Evolutionary conservation across 2,797 vertebrate species (phyloP), one percentile per base, ranked within the genome.

Genomic region (Channallabes apus): DNA sequence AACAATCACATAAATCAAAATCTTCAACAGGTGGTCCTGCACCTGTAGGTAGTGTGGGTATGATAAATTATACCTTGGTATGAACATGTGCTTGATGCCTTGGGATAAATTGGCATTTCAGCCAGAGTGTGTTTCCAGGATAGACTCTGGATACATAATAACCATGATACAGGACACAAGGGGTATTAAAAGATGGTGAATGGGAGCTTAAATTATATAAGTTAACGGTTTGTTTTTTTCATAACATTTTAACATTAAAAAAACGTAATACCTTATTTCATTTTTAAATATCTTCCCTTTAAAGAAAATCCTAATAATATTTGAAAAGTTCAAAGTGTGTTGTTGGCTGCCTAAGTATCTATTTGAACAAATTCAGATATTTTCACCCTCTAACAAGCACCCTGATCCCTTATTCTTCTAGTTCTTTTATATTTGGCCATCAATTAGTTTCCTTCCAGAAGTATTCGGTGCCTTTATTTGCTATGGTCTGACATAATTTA

Each of bases 401-500:
- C n/a, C 29, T 29, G 9, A 35, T 35, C 38, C 27, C 24, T 59
- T 46, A 72, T 85, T 38, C 6, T 27, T 41, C 71, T 35, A 65
- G n/a, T 76, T 86, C 69, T 82, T 77, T 59, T 78, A 46, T 61
- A 29, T 77, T 68, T 82, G 80, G 80, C 41, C 85, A 78, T 54
- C 86, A 89, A 90, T 91, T 90, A 90, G 88, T 87, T 91, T 62
- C 20, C 32, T 38, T 24, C 59, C 59, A 85, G 61, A 41, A 75
- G 54, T 22, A 75, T 69, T 77, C 90, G 91, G 88, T 86, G 85
- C 86, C 90, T 88, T 92, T 51, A 82, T 88, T 91, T 90, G 87
- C 86, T 62, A 67, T 83, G 90, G 88, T 90, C 91, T 82, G 24
- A 75, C 83, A 87, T 90, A 91, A 89, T 89, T 94, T 91, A 93